A percentile compares a stretch with the other conserved stretches of the same genome.
These are phyloP conservation scores for Unio pictorum DNA, from an alignment of 2,888 invertebrate species.

Conservation along the genomic window DNA sequence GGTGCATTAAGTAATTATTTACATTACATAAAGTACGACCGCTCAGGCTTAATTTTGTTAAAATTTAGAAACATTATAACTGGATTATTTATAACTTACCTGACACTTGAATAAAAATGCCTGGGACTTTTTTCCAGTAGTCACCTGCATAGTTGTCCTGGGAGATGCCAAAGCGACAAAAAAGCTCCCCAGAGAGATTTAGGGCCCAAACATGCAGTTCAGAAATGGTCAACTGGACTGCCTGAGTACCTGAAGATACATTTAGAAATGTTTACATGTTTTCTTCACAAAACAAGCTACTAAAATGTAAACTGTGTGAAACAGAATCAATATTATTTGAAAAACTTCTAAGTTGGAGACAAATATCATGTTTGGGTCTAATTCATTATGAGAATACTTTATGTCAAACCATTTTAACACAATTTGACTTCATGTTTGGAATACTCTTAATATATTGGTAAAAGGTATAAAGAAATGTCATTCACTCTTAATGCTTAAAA, in stretches of 20 bases:
- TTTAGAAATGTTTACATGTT: too few relatives aligned
- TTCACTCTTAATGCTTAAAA: too few relatives aligned
- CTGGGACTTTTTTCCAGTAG: constrained; percentile 70
- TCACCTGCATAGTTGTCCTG: constrained; percentile 59
- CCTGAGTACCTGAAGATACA: constrained; percentile 67
- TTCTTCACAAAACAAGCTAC: not conserved
- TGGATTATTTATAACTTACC: constrained; percentile 39
- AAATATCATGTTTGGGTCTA: too few relatives aligned
- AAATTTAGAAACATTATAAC: not conserved
- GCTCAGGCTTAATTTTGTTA: too few relatives aligned
- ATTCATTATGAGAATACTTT: too few relatives aligned
- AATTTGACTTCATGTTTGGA: too few relatives aligned
- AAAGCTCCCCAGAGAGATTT: constrained; percentile 57
- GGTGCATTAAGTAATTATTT: not conserved
- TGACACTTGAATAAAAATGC: constrained; percentile 56
- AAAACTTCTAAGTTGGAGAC: too few relatives aligned
- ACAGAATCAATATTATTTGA: too few relatives aligned
- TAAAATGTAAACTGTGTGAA: not conserved
- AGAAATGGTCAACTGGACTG: constrained; percentile 70
- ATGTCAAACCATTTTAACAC: too few relatives aligned
- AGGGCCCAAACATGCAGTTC: constrained; percentile 65
- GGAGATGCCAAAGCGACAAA: constrained; percentile 62
- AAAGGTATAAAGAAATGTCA: too few relatives aligned
- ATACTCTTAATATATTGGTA: too few relatives aligned
- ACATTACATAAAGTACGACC: too few relatives aligned